phyloP scores from a whole-genome alignment of 2,113 vertebrate genomes.

The Pachypanchax playfairii region DNA sequence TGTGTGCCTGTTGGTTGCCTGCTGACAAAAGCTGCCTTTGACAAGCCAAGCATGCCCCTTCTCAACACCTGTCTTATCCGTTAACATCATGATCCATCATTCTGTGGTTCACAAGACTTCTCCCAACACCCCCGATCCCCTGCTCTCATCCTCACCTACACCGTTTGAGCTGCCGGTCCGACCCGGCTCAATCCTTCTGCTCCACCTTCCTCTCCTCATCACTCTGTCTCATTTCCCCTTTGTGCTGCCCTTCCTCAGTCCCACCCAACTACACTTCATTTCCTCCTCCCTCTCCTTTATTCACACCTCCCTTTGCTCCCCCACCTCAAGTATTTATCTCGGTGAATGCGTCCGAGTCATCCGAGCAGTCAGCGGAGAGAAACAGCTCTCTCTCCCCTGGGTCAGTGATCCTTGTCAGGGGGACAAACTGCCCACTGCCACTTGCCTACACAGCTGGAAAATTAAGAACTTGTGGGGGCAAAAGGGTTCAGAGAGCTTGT shows the following conservation, averaged over 20 bases:
- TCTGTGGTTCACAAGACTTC: slow-evolving; percentile 49
- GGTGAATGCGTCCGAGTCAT: slow-evolving; percentile 38
- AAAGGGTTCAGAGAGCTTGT: slow-evolving; percentile 37
- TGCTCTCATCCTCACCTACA: slow-evolving; percentile 51
- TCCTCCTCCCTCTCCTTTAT: slow-evolving; percentile 28
- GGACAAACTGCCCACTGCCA: slow-evolving; percentile 70
- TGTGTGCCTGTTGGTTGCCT: slow-evolving; percentile 25
- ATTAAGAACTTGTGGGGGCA: slow-evolving; percentile 65
- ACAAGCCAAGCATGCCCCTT: slow-evolving; percentile 62
- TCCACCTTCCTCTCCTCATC: slow-evolving; percentile 50
- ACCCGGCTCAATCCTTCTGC: slow-evolving; percentile 37
- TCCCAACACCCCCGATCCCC: slow-evolving; percentile 19
- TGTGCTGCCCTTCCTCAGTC: slow-evolving; percentile 31
- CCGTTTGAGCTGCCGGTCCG: slow-evolving; percentile 41
- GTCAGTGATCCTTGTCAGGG: slow-evolving; percentile 68
- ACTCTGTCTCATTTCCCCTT: slow-evolving; percentile 31
- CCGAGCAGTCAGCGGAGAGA: slow-evolving; percentile 43
- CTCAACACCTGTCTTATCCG: slow-evolving; percentile 63
- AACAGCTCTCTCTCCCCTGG: slow-evolving; percentile 44
- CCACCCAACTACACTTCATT: slow-evolving; percentile 44
- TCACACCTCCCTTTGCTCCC: slow-evolving; percentile 21
- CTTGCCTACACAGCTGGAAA: slow-evolving; percentile 75
- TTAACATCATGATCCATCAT: slow-evolving; percentile 73
- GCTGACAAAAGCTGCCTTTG: slow-evolving; percentile 62
- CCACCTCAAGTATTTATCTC: slow-evolving; percentile 57